Evolutionary conservation across 2,888 invertebrate species (phyloP).

Genomic region (Pandemis heparana): DNA sequence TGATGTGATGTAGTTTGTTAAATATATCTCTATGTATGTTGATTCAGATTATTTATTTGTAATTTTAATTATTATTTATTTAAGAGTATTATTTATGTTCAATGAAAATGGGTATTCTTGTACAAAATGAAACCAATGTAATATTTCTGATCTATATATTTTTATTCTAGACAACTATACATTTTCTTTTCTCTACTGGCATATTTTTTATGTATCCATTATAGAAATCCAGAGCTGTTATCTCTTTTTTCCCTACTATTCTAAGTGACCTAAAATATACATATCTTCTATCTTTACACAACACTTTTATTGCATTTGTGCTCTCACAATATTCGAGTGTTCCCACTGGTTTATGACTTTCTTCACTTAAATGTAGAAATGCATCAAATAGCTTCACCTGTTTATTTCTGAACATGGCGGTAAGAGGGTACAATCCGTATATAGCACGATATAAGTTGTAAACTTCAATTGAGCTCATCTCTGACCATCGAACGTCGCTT

Average conservation of each 20-base stretch:
- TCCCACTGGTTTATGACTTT: constrained; percentile 79
- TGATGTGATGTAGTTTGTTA: constrained; percentile 3
- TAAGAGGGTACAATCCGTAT: constrained; percentile 86
- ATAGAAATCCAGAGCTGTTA: constrained; percentile 93
- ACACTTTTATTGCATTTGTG: constrained; percentile 86
- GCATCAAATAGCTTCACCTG: constrained; percentile 88
- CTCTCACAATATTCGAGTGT: constrained; percentile 85
- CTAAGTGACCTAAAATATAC: constrained; percentile 88
- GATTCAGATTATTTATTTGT: neutral
- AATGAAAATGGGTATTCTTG: neutral
- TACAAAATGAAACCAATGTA: constrained; percentile 26
- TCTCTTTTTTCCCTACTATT: constrained; percentile 89
- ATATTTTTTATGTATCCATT: constrained; percentile 93
- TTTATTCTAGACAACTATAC: constrained; percentile 59
- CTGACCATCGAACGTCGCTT: constrained; percentile 88
- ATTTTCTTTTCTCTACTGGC: constrained; percentile 61
- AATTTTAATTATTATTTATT: neutral
- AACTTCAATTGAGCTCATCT: constrained; percentile 87
- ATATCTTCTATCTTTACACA: constrained; percentile 88
- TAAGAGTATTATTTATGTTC: neutral
- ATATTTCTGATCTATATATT: constrained; percentile 26
- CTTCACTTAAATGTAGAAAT: constrained; percentile 59
- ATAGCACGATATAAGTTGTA: constrained; percentile 91
- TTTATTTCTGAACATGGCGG: constrained; percentile 86
- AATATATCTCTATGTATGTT: neutral